Conservation (phyloP, 2,888 invertebrate genomes). For the Agrotis puta region DNA sequence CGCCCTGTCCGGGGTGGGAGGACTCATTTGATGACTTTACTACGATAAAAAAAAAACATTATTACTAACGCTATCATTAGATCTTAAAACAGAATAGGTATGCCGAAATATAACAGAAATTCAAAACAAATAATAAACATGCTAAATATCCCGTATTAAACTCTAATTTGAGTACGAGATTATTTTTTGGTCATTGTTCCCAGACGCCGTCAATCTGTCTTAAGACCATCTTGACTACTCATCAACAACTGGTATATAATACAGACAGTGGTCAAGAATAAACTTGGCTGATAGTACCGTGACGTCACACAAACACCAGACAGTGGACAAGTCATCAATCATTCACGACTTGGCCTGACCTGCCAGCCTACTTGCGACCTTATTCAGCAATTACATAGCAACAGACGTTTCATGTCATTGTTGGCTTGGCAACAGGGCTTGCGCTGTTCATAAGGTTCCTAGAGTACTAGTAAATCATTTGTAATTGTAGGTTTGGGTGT, state of each 20-base stretch:
- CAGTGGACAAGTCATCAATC: constrained; percentile 48
- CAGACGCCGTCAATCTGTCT: background rate
- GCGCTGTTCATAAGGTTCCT: background rate
- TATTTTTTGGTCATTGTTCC: background rate
- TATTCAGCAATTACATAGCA: constrained; percentile 38
- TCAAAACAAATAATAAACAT: too few species aligned
- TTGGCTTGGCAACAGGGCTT: constrained; percentile 21
- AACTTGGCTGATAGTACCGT: constrained; percentile 4
- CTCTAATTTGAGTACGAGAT: background rate
- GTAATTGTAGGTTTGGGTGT: background rate
- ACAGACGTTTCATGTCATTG: constrained; percentile 21
- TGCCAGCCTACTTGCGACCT: constrained; percentile 28
- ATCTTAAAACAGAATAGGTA: too few species aligned
- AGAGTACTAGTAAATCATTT: background rate
- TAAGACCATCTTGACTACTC: background rate
- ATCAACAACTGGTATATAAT: constrained; percentile 4
- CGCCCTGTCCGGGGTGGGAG: too few species aligned
- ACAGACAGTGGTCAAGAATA: background rate
- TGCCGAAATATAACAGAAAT: too few species aligned
- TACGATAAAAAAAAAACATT: too few species aligned
- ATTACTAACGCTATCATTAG: too few species aligned
- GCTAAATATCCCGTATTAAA: too few species aligned
- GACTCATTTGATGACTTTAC: too few species aligned
- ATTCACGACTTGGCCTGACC: constrained; percentile 44
- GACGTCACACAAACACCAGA: constrained; percentile 25